Percentiles rank a stretch among this genome's conserved stretches.
These are phyloP conservation scores for Girardia tigrina DNA, from an alignment of 2,888 invertebrate species.

Conservation along the genomic window DNA sequence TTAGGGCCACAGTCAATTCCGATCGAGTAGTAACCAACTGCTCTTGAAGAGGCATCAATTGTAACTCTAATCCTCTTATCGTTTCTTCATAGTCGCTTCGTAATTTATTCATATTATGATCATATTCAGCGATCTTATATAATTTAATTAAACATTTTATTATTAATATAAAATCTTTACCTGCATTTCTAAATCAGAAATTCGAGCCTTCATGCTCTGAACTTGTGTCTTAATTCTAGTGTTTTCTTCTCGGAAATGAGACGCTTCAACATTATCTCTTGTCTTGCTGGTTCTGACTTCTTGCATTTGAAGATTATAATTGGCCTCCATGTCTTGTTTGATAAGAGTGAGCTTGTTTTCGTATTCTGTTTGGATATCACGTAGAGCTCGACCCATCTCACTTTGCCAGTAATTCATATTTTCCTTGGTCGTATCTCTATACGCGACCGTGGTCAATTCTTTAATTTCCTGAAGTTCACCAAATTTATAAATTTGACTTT, in stretches of 20 bases:
- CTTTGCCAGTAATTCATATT: conserved; percentile 55
- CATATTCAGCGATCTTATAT: conserved; percentile 51
- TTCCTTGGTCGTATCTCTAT: conserved; percentile 53
- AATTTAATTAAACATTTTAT: neutral
- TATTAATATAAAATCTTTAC: conserved; percentile 40
- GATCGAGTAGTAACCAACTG: conserved; percentile 50
- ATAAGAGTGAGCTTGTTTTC: conserved; percentile 51
- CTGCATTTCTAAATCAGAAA: conserved; percentile 52
- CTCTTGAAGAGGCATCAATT: conserved; percentile 44
- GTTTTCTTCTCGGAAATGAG: conserved; percentile 51
- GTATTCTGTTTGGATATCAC: conserved; percentile 54
- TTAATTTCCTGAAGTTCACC: conserved; percentile 50
- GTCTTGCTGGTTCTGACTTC: conserved; percentile 53
- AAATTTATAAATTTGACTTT: neutral
- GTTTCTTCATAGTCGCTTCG: conserved; percentile 52
- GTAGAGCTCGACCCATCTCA: conserved; percentile 52
- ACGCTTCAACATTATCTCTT: conserved; percentile 52
- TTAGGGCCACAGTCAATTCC: conserved; percentile 42
- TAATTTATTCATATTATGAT: conserved; percentile 52
- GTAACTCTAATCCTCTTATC: conserved; percentile 51
- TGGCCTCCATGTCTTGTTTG: conserved; percentile 52
- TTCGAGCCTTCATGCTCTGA: conserved; percentile 50
- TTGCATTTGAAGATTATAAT: conserved; percentile 54
- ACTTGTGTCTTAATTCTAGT: conserved; percentile 51
- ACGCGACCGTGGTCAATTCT: conserved; percentile 52